A percentile compares a stretch with the other conserved stretches of the same genome.
These are phyloP conservation scores for Aurelia aurita DNA, from an alignment of 30 jellyfish, hydroid and myxozoan genomes.

Conservation along the genomic window DNA sequence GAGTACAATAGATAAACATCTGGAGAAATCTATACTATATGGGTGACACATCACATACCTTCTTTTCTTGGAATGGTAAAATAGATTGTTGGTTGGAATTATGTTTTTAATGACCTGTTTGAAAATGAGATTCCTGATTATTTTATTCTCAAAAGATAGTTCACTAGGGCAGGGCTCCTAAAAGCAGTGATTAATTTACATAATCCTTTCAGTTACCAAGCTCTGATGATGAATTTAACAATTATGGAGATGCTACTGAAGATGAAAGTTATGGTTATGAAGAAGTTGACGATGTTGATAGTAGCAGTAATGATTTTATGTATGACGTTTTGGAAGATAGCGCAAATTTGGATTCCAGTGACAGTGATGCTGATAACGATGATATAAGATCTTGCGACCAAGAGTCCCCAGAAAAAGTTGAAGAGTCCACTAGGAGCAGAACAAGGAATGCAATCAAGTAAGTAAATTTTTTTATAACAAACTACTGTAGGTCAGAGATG, in stretches of 20 bases:
- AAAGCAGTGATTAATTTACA: background rate
- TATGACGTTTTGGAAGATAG: slow-evolving; percentile 16
- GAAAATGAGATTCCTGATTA: slow-evolving; percentile 12
- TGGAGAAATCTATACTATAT: no score
- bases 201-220: slow-evolving; percentile 29
- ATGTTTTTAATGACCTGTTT: slow-evolving; percentile 8
- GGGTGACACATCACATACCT: no score
- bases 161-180: slow-evolving; percentile 9
- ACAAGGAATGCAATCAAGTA: slow-evolving; percentile 33
- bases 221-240: slow-evolving; percentile 7
- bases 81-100: background rate
- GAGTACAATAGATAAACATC: no score
- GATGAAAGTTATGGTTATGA: slow-evolving; percentile 7
- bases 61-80: background rate
- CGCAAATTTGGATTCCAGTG: slow-evolving; percentile 29
- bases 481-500: slow-evolving; percentile 20
- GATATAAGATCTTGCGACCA: slow-evolving; percentile 14
- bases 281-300: slow-evolving; percentile 29
- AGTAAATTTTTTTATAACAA: slow-evolving; percentile 17
- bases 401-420: slow-evolving; percentile 41
- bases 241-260: slow-evolving; percentile 27
- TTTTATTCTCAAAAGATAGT: background rate
- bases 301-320: slow-evolving; percentile 22
- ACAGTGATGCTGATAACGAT: slow-evolving; percentile 38
- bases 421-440: slow-evolving; percentile 13